These are phyloP conservation scores for Sphaerophoria taeniata DNA, from an alignment of 2,888 invertebrate genomes.

Conservation along the genomic window DNA sequence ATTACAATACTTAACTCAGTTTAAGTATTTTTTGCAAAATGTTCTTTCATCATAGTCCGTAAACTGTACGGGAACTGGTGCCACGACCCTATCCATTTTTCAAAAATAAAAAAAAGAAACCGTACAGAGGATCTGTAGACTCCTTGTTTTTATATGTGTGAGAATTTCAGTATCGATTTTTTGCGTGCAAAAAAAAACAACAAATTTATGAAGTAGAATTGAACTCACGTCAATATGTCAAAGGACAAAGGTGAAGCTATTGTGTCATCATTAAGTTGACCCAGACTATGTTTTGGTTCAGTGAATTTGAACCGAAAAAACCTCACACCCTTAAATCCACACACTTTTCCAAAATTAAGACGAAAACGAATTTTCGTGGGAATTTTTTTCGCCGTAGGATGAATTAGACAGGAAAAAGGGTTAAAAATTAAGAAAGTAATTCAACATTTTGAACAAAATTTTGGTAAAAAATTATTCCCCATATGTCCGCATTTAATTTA, in stretches of 20 bases:
- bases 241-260: conserved; percentile 56
- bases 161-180: too few relatives aligned
- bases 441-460: neutral
- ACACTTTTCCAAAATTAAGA: neutral
- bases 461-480: neutral
- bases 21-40: too few relatives aligned
- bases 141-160: too few relatives aligned
- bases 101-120: too few relatives aligned
- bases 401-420: neutral
- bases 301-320: neutral
- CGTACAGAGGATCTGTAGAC: too few relatives aligned
- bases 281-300: conserved; percentile 42
- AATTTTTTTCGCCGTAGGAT: too few relatives aligned
- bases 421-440: neutral
- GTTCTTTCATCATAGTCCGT: too few relatives aligned
- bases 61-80: too few relatives aligned
- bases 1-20: too few relatives aligned
- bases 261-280: conserved; percentile 57
- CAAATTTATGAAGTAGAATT: neutral
- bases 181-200: neutral
- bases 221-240: conserved; percentile 20
- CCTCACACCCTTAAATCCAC: neutral
- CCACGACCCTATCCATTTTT: too few relatives aligned
- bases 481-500: conserved; percentile 4
- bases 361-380: conserved; percentile 1